A percentile compares a stretch with the other conserved stretches of the same genome.
Evolutionary conservation across 2,888 invertebrate species (phyloP).

Genomic region (Gibbula magus): DNA sequence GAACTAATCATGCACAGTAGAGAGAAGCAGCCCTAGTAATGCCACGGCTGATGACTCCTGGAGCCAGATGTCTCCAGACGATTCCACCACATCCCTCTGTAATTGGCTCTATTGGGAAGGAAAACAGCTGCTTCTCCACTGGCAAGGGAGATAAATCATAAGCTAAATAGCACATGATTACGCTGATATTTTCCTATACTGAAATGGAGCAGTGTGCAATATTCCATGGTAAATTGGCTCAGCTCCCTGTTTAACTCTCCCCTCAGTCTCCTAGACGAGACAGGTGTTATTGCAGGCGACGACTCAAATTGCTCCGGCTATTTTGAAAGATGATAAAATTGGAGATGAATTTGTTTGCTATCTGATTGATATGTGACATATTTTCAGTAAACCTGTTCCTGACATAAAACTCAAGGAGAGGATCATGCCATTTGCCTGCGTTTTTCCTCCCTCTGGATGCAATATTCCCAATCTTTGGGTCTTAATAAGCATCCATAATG

Average conservation of each 20-base stretch:
- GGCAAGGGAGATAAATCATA: slow-evolving; percentile 10
- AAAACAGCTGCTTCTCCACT: slow-evolving; percentile 8
- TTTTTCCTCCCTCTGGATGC: too few species aligned
- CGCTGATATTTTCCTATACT: slow-evolving; percentile 9
- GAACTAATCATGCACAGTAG: too few species aligned
- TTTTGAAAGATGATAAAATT: slow-evolving; percentile 3
- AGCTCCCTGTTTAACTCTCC: not conserved
- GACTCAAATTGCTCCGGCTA: not conserved
- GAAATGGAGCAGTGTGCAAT: slow-evolving; percentile 10
- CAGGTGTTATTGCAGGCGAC: not conserved
- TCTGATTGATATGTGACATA: slow-evolving; percentile 4
- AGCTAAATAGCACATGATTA: slow-evolving; percentile 11
- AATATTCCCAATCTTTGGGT: too few species aligned
- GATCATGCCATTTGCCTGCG: too few species aligned
- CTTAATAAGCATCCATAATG: too few species aligned
- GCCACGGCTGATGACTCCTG: not conserved
- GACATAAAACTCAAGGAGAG: not conserved
- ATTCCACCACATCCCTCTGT: not conserved
- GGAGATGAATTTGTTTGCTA: not conserved
- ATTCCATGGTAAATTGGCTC: slow-evolving; percentile 7
- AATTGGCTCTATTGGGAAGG: slow-evolving; percentile 13
- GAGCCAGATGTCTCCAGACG: not conserved
- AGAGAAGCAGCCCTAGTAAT: not conserved
- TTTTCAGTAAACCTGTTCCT: not conserved
- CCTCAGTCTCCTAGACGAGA: not conserved